phyloP scores from a whole-genome alignment of 2,113 vertebrate species.

The Spheniscus mendiculus region DNA sequence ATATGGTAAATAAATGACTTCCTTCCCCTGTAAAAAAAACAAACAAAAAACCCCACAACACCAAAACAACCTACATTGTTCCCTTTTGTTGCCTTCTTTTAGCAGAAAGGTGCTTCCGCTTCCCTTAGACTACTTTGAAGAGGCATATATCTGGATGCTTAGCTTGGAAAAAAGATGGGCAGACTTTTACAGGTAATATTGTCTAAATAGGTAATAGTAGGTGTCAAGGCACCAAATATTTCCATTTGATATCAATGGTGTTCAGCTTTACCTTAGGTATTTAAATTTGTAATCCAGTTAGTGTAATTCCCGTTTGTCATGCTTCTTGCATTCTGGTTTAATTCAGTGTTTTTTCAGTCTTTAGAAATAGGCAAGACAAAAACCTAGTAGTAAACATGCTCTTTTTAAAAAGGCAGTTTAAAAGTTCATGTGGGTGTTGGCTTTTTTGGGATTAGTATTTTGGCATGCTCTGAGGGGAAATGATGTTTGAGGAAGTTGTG shows the following conservation, averaged over 20 bases:
- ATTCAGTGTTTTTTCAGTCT: background rate
- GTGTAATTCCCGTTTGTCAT: background rate
- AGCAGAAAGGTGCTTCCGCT: background rate
- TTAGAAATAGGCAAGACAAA: background rate
- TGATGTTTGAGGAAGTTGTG: background rate
- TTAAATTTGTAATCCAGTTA: background rate
- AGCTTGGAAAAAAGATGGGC: background rate
- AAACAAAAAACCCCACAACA: background rate
- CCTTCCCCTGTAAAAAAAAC: background rate
- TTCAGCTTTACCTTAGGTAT: background rate
- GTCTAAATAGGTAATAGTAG: background rate
- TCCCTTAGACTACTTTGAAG: background rate
- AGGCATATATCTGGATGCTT: background rate
- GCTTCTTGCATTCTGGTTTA: background rate
- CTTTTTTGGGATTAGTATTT: background rate
- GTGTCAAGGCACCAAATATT: background rate
- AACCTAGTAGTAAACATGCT: background rate
- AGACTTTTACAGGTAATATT: background rate
- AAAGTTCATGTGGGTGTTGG: conserved; percentile 28
- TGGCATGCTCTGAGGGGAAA: background rate
- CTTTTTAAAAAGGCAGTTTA: background rate
- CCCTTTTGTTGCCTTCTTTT: background rate
- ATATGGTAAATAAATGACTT: background rate
- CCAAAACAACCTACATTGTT: background rate
- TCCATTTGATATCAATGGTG: background rate